A percentile compares a stretch with the other conserved stretches of the same genome.
Evolutionary conservation across 1,140 invertebrate species (phyloP).

Genomic region (Caenorhabditis elegans): DNA sequence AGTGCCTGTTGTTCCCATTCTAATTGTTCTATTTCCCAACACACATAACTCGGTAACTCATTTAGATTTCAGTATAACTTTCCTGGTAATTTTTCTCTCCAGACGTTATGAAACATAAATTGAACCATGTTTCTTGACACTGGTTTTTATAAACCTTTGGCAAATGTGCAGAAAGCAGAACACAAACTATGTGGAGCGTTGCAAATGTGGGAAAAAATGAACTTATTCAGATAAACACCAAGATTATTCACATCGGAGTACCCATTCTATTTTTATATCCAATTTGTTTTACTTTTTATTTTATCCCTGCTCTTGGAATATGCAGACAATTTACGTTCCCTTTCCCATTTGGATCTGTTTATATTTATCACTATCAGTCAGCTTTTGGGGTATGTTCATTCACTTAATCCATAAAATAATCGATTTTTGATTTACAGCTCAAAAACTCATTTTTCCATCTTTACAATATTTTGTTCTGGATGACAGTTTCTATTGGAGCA

Average conservation of each 20-base stretch:
- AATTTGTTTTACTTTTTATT: neutral
- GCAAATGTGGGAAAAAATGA: too few relatives aligned
- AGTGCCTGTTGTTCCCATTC: neutral
- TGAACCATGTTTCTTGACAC: too few relatives aligned
- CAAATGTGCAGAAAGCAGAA: neutral
- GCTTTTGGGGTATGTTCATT: neutral
- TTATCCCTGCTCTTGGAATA: neutral
- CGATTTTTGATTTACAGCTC: too few relatives aligned
- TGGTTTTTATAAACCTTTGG: neutral
- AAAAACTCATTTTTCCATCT: neutral
- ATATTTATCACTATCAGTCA: neutral
- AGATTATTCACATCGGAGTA: neutral
- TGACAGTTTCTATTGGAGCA: neutral
- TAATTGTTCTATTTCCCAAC: neutral
- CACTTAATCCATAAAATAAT: too few relatives aligned
- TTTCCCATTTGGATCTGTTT: neutral
- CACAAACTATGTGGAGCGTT: neutral
- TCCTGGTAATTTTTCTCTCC: neutral
- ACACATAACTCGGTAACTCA: too few relatives aligned
- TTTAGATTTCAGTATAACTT: too few relatives aligned
- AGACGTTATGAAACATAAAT: neutral
- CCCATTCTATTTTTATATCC: neutral
- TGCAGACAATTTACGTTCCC: neutral
- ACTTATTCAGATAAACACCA: neutral
- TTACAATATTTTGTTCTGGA: neutral